A percentile compares a stretch with the other conserved stretches of the same genome.
These are phyloP conservation scores for Drosophila malerkotliana DNA, from an alignment of 1,140 invertebrate species.

Conservation along the genomic window DNA sequence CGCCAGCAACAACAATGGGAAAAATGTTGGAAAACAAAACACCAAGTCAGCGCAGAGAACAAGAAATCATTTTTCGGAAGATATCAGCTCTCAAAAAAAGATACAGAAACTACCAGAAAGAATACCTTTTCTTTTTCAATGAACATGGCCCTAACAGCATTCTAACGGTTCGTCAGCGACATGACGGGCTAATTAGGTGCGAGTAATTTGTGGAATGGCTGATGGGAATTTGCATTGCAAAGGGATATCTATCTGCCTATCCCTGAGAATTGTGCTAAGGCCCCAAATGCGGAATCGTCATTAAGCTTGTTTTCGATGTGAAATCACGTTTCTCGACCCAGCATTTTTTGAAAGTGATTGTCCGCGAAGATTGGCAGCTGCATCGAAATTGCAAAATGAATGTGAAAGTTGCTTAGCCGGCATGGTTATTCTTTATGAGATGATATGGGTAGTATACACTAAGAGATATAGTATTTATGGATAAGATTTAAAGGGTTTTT, in stretches of 20 bases:
- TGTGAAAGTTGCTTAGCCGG: conserved; percentile 70
- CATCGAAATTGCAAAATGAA: conserved; percentile 67
- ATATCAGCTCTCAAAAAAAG: conserved; percentile 41
- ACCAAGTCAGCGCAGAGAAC: conserved; percentile 57
- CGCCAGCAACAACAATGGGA: conserved; percentile 39
- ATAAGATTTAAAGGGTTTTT: conserved; percentile 10
- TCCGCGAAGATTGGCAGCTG: conserved; percentile 58
- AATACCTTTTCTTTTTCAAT: conserved; percentile 56
- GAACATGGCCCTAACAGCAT: conserved; percentile 48
- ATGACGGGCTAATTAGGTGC: conserved; percentile 69
- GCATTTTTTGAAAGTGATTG: conserved; percentile 70
- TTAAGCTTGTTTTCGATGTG: conserved; percentile 37
- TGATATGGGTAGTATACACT: conserved; percentile 24
- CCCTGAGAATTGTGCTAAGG: conserved; percentile 66
- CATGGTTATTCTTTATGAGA: conserved; percentile 37
- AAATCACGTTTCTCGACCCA: conserved; percentile 38
- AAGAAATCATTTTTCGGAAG: conserved; percentile 46
- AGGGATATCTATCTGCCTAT: not conserved
- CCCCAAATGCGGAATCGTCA: conserved; percentile 9
- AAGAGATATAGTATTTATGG: conserved; percentile 6
- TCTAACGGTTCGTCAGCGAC: conserved; percentile 53
- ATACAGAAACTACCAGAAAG: not conserved
- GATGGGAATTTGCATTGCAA: conserved; percentile 51
- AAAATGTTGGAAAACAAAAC: conserved; percentile 53
- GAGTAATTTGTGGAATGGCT: conserved; percentile 48